A percentile compares a stretch with the other conserved stretches of the same genome.
Conservation (phyloP, 1,140 invertebrate genomes). For the Ctenoplectra terminalis region DNA sequence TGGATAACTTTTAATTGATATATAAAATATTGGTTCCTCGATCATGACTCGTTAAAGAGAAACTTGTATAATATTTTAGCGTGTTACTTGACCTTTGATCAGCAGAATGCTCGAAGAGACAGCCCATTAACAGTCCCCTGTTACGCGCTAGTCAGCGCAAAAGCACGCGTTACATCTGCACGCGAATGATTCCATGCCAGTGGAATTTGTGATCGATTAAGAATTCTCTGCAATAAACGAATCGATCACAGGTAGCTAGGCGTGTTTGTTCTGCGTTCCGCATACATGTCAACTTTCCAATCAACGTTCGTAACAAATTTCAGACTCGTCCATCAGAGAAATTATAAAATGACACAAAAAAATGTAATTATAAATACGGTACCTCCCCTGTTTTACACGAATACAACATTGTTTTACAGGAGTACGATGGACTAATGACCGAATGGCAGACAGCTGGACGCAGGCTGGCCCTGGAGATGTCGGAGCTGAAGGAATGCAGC, state of each 20-base stretch:
- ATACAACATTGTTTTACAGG: slow-evolving; percentile 71
- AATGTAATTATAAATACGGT: no score
- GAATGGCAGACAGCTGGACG: slow-evolving; percentile 81
- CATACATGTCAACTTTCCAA: no score
- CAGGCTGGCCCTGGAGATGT: slow-evolving; percentile 81
- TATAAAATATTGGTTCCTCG: no score
- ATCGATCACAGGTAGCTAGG: no score
- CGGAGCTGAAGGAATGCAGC: slow-evolving; percentile 79
- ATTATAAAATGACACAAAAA: no score
- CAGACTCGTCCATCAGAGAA: no score
- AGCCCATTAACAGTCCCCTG: not conserved
- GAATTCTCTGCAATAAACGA: slow-evolving; percentile 25
- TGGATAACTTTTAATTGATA: no score
- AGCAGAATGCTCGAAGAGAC: not conserved
- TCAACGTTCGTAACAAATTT: no score
- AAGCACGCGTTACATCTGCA: not conserved
- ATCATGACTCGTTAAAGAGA: no score
- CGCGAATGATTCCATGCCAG: slow-evolving; percentile 35
- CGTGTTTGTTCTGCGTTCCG: no score
- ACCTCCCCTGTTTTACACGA: no score
- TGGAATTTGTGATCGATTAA: slow-evolving; percentile 41
- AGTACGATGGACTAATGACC: slow-evolving; percentile 80
- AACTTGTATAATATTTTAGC: not conserved
- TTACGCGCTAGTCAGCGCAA: not conserved
- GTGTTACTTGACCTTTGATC: not conserved